Conservation (phyloP, 2,888 invertebrate genomes). For the Ornithoptera alexandrae region DNA sequence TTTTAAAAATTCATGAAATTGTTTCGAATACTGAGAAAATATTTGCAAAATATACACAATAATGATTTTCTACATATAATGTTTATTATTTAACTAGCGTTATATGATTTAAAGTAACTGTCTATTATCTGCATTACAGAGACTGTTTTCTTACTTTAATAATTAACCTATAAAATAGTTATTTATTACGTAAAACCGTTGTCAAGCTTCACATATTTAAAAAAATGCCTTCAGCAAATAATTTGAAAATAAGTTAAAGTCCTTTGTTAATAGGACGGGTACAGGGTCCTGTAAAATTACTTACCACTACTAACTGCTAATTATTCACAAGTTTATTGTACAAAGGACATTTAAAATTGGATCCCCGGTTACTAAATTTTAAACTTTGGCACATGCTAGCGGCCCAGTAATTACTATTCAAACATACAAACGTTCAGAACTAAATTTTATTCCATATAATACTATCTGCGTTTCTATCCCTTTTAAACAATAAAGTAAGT, state of each 20-base stretch:
- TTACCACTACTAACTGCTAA: conserved; percentile 12
- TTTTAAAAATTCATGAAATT: no score
- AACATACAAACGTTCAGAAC: conserved; percentile 46
- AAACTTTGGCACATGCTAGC: conserved; percentile 40
- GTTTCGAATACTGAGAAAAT: no score
- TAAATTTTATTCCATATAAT: conserved; percentile 51
- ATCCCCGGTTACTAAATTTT: conserved; percentile 36
- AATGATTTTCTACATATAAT: no score
- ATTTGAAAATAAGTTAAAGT: background rate
- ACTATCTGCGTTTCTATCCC: conserved; percentile 50
- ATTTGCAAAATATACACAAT: no score
- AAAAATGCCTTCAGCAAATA: background rate
- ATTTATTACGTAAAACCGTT: background rate
- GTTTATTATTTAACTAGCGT: no score
- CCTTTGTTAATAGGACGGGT: conserved; percentile 2
- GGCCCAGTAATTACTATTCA: conserved; percentile 40
- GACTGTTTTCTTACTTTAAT: no score
- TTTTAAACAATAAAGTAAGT: conserved; percentile 62
- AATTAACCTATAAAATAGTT: background rate
- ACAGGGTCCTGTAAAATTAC: conserved; percentile 5
- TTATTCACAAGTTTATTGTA: conserved; percentile 25
- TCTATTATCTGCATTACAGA: no score
- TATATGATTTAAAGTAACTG: no score
- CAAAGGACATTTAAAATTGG: conserved; percentile 38
- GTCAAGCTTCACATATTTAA: background rate